Conservation (phyloP, 2,113 vertebrate genomes). For the Cavia aperea region DNA sequence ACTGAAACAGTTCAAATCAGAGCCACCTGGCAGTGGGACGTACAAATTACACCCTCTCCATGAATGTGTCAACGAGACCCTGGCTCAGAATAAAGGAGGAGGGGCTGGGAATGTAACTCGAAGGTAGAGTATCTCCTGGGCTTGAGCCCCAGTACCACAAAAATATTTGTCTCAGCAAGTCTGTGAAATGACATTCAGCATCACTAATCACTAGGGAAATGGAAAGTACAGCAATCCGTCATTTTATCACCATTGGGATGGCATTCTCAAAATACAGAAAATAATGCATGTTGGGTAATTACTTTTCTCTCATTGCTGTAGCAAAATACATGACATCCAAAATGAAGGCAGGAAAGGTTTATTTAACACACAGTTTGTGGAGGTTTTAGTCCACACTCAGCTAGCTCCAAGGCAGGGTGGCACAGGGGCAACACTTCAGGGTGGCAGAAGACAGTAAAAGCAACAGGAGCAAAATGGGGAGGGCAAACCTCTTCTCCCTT, state of each 20-base stretch:
- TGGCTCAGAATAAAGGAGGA: neutral
- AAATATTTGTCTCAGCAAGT: neutral
- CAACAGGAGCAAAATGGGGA: too few species aligned
- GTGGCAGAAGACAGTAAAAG: too few species aligned
- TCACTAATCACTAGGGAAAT: neutral
- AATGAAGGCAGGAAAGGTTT: too few species aligned
- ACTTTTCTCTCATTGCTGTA: too few species aligned
- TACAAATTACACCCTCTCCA: neutral
- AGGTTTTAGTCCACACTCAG: too few species aligned
- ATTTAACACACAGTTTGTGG: too few species aligned
- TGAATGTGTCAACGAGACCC: neutral
- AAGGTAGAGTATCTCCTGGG: neutral
- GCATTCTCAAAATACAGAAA: neutral
- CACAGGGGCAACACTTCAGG: too few species aligned
- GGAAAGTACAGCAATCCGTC: neutral
- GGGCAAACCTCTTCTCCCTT: too few species aligned
- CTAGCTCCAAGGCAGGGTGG: too few species aligned
- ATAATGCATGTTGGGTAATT: neutral
- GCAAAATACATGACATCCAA: too few species aligned
- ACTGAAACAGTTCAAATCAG: neutral
- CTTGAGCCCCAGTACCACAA: neutral
- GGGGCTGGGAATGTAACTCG: neutral
- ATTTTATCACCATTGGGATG: neutral
- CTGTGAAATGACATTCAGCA: neutral
- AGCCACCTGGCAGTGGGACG: neutral